Percentiles rank a stretch among this genome's conserved stretches.
These are phyloP conservation scores for Drosophila pandora DNA, from an alignment of 1,140 invertebrate species.

Conservation along the genomic window DNA sequence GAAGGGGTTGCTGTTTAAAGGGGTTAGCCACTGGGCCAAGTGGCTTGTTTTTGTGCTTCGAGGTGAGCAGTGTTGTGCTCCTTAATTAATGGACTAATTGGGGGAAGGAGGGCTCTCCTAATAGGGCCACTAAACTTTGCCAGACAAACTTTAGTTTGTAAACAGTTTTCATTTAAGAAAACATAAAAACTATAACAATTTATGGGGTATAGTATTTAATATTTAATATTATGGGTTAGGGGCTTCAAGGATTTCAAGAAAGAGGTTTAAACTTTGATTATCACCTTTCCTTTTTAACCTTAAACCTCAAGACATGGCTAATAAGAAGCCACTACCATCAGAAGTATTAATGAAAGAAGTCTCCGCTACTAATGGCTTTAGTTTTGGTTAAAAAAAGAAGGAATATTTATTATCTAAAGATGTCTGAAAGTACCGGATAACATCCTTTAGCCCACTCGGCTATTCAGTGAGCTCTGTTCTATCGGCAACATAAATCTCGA, in stretches of 20 bases:
- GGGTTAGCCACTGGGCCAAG: constrained; percentile 29
- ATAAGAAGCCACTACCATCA: too few species aligned
- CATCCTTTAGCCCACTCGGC: constrained; percentile 25
- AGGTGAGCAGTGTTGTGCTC: constrained; percentile 3
- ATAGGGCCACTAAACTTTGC: not conserved
- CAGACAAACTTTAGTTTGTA: too few species aligned
- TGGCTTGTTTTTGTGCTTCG: constrained; percentile 19
- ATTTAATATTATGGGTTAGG: not conserved
- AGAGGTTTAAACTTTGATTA: too few species aligned
- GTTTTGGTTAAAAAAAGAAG: not conserved
- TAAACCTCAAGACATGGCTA: too few species aligned
- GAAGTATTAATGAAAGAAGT: not conserved
- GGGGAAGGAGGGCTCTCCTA: not conserved
- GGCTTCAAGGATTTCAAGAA: too few species aligned
- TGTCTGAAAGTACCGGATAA: constrained; percentile 2
- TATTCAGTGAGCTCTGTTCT: constrained; percentile 38
- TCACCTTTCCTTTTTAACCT: too few species aligned
- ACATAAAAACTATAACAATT: too few species aligned
- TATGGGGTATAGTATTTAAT: too few species aligned
- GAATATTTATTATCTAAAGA: not conserved
- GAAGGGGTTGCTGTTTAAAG: constrained; percentile 8
- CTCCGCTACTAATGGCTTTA: not conserved
- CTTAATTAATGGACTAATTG: constrained; percentile 38
- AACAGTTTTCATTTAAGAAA: too few species aligned
- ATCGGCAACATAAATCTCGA: constrained; percentile 61